These are phyloP conservation scores for Leucozona laternaria DNA, from an alignment of 2,888 invertebrate genomes.

Conservation along the genomic window DNA sequence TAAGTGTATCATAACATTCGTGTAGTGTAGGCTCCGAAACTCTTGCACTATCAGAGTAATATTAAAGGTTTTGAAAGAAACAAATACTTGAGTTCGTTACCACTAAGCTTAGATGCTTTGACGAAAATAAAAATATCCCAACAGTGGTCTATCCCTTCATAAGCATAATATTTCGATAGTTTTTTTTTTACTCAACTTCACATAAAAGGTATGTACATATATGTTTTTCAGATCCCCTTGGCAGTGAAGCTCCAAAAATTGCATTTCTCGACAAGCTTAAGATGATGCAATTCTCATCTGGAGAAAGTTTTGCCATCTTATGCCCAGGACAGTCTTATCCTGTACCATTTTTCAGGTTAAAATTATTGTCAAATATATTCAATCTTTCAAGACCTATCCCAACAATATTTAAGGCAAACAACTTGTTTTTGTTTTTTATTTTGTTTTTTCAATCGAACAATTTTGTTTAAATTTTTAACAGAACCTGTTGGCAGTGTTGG, in stretches of 20 bases:
- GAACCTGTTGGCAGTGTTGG: conserved; percentile 85
- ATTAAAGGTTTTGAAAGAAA: no score
- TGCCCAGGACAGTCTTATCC: conserved; percentile 91
- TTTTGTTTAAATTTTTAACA: conserved; percentile 73
- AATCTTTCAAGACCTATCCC: conserved; percentile 38
- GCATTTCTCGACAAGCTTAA: conserved; percentile 64
- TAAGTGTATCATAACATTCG: no score
- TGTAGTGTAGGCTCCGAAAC: no score
- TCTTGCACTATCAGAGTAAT: no score
- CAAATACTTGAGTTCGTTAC: no score
- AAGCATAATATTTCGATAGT: no score
- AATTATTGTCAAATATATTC: neutral
- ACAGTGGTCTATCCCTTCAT: conserved; percentile 24
- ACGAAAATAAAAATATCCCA: neutral
- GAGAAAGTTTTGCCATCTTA: conserved; percentile 79
- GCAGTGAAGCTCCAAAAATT: conserved; percentile 69
- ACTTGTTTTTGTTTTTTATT: neutral
- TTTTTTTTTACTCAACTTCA: no score
- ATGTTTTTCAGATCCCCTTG: conserved; percentile 60
- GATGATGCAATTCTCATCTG: conserved; percentile 66
- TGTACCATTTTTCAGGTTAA: conserved; percentile 88
- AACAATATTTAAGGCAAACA: conserved; percentile 13
- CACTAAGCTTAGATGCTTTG: no score
- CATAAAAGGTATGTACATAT: no score
- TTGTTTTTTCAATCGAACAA: neutral